phyloP scores from a whole-genome alignment of 2,113 vertebrate genomes.

The Eolophus roseicapilla region DNA sequence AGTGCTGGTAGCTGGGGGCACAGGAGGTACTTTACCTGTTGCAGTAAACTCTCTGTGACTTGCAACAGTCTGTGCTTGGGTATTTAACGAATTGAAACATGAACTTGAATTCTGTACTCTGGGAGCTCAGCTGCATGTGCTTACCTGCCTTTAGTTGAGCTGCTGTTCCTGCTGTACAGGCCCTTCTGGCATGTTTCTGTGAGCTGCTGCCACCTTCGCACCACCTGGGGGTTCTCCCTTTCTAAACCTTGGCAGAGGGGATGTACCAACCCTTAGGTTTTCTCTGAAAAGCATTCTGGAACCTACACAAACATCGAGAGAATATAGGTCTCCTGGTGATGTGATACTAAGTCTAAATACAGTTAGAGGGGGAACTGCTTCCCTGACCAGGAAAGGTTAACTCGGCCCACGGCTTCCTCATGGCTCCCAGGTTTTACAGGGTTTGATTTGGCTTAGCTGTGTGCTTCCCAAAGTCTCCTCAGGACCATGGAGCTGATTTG shows the following conservation, averaged over 20 bases:
- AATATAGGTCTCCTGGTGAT: background rate
- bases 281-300: background rate
- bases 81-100: rapidly evolving
- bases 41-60: no score
- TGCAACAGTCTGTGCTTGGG: background rate
- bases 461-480: background rate
- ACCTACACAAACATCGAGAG: background rate
- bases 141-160: background rate
- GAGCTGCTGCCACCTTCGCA: no score
- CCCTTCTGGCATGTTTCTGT: no score
- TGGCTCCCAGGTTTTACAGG: background rate
- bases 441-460: background rate
- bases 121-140: rapidly evolving
- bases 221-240: background rate
- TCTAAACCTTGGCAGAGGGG: no score
- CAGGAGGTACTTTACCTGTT: background rate
- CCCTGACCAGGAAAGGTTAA: background rate
- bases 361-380: background rate
- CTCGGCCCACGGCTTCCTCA: background rate
- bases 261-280: rapidly evolving
- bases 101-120: no score
- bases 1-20: background rate
- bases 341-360: rapidly evolving
- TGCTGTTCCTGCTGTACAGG: background rate
- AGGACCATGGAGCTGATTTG: rapidly evolving